Evolutionary conservation across 2,888 invertebrate species (phyloP), one percentile per base, ranked within the genome.

Genomic region (Toxonevra muliebris): DNA sequence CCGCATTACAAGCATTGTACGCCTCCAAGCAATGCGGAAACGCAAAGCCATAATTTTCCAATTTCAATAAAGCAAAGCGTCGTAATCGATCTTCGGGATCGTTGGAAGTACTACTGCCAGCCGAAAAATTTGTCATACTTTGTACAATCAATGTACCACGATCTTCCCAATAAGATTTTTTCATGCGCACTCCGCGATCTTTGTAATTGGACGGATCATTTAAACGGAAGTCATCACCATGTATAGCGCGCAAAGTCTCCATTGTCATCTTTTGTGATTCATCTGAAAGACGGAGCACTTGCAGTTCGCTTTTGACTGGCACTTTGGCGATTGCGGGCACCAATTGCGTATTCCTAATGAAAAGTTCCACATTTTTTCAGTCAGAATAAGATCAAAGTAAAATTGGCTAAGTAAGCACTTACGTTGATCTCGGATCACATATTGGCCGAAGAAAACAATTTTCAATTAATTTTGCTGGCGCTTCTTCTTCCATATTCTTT

Each of bases 31-130:
- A 93, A 80, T 94, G 94, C 2, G 87, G 86, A 77, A 88, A 87
- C 73, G 92, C 90, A 79, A 93, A 94, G 70, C 93, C 92, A 80
- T 91, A 93, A 79, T 89, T 91, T 85, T 92, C 91, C 76, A 94
- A 86, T 79, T 92, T 91, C 57, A 89, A 86, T 55, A 92, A 83
- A 2, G 93, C 93, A 86, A 91, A 93, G 73, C 90, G 88, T 76
- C 90, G 88, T 15, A 92, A 85, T 67, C 92, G 87, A 67, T 91
- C 89, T 40, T 89, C 88, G 7, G 90, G 89, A 8, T 66, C 58
- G 53, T 71, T 66, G 40, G 40, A 69, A 1, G 61, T 66, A 55
- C 66, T 66, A 0, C 88, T 87, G 40, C 84, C 82, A 41, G 86
- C 86, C 0, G 92, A 91, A 84, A 90, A 92, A 84, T 93, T 90